phyloP scores from a whole-genome alignment of 2,113 vertebrate species.

The Petrocephalus microphthalmus region DNA sequence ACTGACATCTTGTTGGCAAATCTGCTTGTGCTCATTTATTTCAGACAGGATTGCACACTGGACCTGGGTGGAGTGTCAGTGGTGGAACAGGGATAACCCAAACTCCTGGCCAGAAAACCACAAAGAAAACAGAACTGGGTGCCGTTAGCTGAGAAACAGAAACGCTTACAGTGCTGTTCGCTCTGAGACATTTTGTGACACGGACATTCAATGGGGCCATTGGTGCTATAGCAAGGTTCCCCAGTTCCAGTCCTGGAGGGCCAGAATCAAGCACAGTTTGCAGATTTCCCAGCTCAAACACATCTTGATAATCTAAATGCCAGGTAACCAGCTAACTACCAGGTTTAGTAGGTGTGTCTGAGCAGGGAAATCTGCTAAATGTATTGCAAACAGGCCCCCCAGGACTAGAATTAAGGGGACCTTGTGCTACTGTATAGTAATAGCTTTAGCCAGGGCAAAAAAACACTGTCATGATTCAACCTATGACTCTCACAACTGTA shows the following conservation, averaged over 20 bases:
- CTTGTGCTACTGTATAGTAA: neutral
- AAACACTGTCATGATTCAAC: neutral
- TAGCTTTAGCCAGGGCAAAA: neutral
- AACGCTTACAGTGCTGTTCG: neutral
- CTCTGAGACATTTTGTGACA: neutral
- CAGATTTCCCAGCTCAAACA: neutral
- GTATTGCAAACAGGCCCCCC: neutral
- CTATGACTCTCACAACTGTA: neutral
- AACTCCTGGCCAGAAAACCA: neutral
- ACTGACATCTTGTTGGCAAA: neutral
- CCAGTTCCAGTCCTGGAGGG: neutral
- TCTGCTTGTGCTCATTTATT: neutral
- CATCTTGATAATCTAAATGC: neutral
- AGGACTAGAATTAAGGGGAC: neutral
- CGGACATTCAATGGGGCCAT: neutral
- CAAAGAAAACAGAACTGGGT: neutral
- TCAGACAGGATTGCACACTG: neutral
- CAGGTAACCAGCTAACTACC: neutral
- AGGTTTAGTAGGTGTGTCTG: neutral
- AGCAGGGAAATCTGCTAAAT: neutral
- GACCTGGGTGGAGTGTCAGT: neutral
- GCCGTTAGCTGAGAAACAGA: neutral
- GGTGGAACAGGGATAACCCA: neutral
- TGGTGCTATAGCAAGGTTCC: neutral
- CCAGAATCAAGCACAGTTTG: neutral